Evolutionary conservation across 23 tunicate genomes (phyloP), one percentile per base, ranked within the genome.

Genomic region (Trididemnum nubilum): DNA sequence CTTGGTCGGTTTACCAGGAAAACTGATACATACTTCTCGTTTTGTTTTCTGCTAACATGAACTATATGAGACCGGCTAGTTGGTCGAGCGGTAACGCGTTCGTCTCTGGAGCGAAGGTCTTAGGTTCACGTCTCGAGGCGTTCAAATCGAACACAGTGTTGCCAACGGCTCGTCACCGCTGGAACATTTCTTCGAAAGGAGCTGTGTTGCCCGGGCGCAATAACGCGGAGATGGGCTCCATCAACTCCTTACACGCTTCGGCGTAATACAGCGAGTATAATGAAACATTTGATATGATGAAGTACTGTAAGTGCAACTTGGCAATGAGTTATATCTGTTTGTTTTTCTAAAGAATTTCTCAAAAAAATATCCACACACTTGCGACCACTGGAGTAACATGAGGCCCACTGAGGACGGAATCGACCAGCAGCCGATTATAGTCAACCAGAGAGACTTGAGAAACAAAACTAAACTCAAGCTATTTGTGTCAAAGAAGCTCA

Each of bases 301-400:
- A 44, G 15, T 7, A 7, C 15, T 44, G 9, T 15, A 44, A 44
- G 12, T 44, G 12, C 54, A 44, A 44, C 12, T 44, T 44, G 12
- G 54, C 54, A 44, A 44, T n/a, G 15, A 7, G 54, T 44, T 9
- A 44, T 44, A 15, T 15, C 15, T 44, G 15, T 44, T 44, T 9
- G 9, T 7, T 7, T 7, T 3, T 31, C 33, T 73, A 9, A 26
- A 89, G 90, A 91, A 91, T 60, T 38, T 77, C 26, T 52, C 71
- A 18, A 82, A 91, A 72, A 81, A 76, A 2, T 91, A 81, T 81
- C 97, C 97, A 25, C 81, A 81, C 26, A 18, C 36, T 12, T 73
- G 90, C 70, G 89, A 86, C 57, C 83, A 88, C 21, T 91, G 97
- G 97, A 65, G 82, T 36, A 82, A 73, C 36, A 85, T 88, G 22